Percentiles rank a stretch among this genome's conserved stretches.
phyloP scores from a whole-genome alignment of 2,888 invertebrate species.

The Caenorhabditis sp. region DNA sequence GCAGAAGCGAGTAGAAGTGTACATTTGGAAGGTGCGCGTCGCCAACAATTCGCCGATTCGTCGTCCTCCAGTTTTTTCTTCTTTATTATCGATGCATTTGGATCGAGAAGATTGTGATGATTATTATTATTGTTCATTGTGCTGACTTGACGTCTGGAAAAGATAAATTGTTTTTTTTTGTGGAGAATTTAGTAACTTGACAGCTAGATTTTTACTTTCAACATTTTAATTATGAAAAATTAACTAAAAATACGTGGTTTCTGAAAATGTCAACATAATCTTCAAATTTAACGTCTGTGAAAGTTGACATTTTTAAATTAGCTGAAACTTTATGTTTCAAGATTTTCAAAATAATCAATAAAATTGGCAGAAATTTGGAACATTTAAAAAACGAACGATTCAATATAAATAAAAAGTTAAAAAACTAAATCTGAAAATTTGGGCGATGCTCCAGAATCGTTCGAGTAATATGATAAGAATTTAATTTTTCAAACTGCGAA shows the following conservation, averaged over 20 bases:
- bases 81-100: constrained; percentile 14
- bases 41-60: constrained; percentile 2
- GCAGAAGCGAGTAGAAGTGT: constrained; percentile 24
- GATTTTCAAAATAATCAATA: too few relatives aligned
- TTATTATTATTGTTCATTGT: constrained; percentile 28
- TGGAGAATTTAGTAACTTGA: background rate
- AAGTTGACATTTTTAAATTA: too few relatives aligned
- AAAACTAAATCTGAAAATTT: too few relatives aligned
- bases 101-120: background rate
- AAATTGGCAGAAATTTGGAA: too few relatives aligned
- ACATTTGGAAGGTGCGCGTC: constrained; percentile 28
- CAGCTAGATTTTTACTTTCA: background rate
- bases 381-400: too few relatives aligned
- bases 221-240: background rate
- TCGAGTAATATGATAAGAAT: too few relatives aligned
- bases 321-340: too few relatives aligned
- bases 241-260: constrained; percentile 1
- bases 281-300: too few relatives aligned
- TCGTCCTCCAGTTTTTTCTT: constrained; percentile 38
- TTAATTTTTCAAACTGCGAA: too few relatives aligned
- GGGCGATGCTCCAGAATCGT: too few relatives aligned
- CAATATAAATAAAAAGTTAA: too few relatives aligned
- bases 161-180: background rate
- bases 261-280: too few relatives aligned
- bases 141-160: constrained; percentile 29